Base-by-base conservation (phyloP, 2,797 vertebrate species). In the Glossophaga mutica region DNA sequence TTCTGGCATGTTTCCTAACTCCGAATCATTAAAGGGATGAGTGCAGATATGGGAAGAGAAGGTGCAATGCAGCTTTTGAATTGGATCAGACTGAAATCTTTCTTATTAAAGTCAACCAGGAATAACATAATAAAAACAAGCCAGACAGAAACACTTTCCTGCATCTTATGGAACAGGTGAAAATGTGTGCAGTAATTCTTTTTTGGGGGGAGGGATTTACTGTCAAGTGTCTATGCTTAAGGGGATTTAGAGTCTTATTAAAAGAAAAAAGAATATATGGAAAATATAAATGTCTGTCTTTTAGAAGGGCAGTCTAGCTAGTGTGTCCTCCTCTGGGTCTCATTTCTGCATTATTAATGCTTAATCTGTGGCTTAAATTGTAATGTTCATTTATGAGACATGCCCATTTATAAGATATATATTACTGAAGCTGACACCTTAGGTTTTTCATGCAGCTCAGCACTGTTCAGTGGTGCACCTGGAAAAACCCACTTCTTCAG, bases 231-330 rank as follows among this genome's bases (percentile, higher is more conserved):
- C 39, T 74, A 3, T 91, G 71, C 71, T 95, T 87, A 73, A 65
- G 22, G 79, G 65, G 22, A 90, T 94, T 94, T 86, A 48, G 55
- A 94, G 83, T 91, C 42, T 87, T 90, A 92, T 62, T 96, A 14
- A 76, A 93, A 85, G 42, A 42, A 94, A 90, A 94, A 93, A 93
- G 57, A 96, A 90, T 73, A 5, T 7, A 32, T 87, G 46, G 71
- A 62, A 76, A 79, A 55, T 90, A 95, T 6, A 68, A 96, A 26
- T 42, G 12, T 11, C 42, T 90, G 52, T 46, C 19, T 83, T 83
- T 90, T 79, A 9, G 84, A 84, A 81, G 70, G 42, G 9, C 52
- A 42, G 3, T 37, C 68, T 83, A 83, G 91, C 79, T 82, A 55
- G 21, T 24, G 3, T 76, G 26, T 71, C 42, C 6, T 96, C 44